Evolutionary conservation across 2,888 invertebrate genomes (phyloP).

Genomic region (Adelphocoris suturalis): DNA sequence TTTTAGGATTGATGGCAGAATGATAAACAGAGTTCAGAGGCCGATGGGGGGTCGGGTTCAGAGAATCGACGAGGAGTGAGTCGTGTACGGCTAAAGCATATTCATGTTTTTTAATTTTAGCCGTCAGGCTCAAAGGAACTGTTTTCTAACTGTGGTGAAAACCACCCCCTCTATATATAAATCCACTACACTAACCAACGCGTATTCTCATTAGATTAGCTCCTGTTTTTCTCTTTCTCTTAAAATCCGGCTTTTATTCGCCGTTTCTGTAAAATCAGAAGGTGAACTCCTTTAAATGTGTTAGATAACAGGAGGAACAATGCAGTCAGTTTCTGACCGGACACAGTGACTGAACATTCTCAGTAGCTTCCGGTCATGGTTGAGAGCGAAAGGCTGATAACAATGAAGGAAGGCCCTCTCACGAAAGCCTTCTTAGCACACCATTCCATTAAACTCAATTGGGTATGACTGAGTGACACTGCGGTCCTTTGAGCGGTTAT

Average conservation of each 20-base stretch:
- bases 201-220: too few relatives aligned
- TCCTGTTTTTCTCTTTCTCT: too few relatives aligned
- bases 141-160: too few relatives aligned
- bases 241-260: background rate
- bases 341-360: slow-evolving; percentile 65
- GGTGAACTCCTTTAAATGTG: background rate
- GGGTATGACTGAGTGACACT: slow-evolving; percentile 31
- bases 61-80: too few relatives aligned
- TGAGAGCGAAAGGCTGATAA: slow-evolving; percentile 45
- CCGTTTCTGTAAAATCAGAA: background rate
- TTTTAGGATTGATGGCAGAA: too few relatives aligned
- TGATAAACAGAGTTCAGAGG: too few relatives aligned
- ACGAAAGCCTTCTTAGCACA: background rate
- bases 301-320: slow-evolving; percentile 50
- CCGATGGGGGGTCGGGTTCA: too few relatives aligned
- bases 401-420: slow-evolving; percentile 47
- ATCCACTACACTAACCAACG: too few relatives aligned
- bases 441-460: slow-evolving; percentile 32
- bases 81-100: too few relatives aligned
- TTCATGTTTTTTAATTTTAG: too few relatives aligned
- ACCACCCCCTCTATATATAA: too few relatives aligned
- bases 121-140: too few relatives aligned
- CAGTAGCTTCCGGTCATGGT: slow-evolving; percentile 56
- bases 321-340: slow-evolving; percentile 38
- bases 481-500: background rate